Evolutionary conservation across 2,888 invertebrate genomes (phyloP).

Genomic region (Abrostola tripartita): DNA sequence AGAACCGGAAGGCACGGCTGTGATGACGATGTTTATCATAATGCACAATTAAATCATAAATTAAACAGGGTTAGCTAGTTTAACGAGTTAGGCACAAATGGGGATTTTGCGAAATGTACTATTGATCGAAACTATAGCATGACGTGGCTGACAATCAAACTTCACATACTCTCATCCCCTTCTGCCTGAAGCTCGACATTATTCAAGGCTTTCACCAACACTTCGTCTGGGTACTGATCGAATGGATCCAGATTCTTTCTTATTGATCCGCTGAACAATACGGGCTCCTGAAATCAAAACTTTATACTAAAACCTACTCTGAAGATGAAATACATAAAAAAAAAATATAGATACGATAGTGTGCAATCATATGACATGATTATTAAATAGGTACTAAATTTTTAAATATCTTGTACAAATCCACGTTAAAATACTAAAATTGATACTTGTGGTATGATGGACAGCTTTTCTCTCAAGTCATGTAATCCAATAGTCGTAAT

Average conservation of each 20-base stretch:
- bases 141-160: too few relatives aligned
- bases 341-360: too few relatives aligned
- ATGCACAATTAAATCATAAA: neutral
- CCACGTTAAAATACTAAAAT: neutral
- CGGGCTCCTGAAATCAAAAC: constrained; percentile 90
- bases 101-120: too few relatives aligned
- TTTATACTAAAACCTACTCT: neutral
- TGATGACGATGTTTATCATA: too few relatives aligned
- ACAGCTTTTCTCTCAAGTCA: constrained; percentile 88
- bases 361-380: too few relatives aligned
- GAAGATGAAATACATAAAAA: too few relatives aligned
- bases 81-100: too few relatives aligned
- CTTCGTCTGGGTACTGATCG: constrained; percentile 91
- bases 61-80: too few relatives aligned
- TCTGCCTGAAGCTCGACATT: constrained; percentile 87
- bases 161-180: constrained; percentile 39
- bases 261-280: constrained; percentile 94
- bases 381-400: too few relatives aligned
- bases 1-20: too few relatives aligned
- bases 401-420: too few relatives aligned
- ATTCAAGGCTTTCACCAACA: constrained; percentile 93
- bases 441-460: constrained; percentile 89
- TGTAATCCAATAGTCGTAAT: constrained; percentile 88
- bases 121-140: too few relatives aligned
- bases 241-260: constrained; percentile 94